Evolutionary conservation across 1,140 invertebrate genomes (phyloP).

Genomic region (Trichoplusia ni): DNA sequence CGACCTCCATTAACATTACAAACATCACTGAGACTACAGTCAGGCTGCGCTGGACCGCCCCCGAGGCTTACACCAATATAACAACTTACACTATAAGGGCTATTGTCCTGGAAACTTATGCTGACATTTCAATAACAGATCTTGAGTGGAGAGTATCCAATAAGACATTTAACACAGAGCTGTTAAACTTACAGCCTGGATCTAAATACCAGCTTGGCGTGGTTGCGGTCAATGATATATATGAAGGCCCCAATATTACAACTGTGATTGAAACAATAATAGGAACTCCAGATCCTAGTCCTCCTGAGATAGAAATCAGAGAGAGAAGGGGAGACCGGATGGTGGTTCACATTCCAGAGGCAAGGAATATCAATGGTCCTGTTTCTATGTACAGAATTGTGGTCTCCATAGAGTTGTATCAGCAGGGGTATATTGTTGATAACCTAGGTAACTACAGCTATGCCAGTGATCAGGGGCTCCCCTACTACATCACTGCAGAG

Average conservation of each 20-base stretch:
- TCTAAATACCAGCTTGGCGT: slow-evolving; percentile 88
- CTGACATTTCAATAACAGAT: slow-evolving; percentile 58
- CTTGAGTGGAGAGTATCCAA: slow-evolving; percentile 80
- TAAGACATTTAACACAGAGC: slow-evolving; percentile 72
- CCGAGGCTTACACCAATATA: slow-evolving; percentile 69
- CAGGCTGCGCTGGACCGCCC: slow-evolving; percentile 74
- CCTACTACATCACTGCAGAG: slow-evolving; percentile 92
- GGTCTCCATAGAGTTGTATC: slow-evolving; percentile 85
- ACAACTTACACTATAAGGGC: slow-evolving; percentile 78
- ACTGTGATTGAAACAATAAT: slow-evolving; percentile 85
- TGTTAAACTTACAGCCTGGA: slow-evolving; percentile 86
- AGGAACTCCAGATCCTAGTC: slow-evolving; percentile 85
- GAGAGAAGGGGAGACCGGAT: slow-evolving; percentile 82
- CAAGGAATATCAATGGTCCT: slow-evolving; percentile 88
- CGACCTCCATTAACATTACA: slow-evolving; percentile 69
- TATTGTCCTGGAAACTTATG: slow-evolving; percentile 75
- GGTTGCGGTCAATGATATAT: slow-evolving; percentile 83
- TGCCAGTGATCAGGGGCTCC: slow-evolving; percentile 83
- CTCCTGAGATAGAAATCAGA: slow-evolving; percentile 84
- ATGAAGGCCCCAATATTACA: slow-evolving; percentile 82
- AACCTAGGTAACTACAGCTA: slow-evolving; percentile 82
- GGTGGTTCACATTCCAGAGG: slow-evolving; percentile 83
- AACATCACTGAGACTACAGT: slow-evolving; percentile 81
- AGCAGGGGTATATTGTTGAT: slow-evolving; percentile 83
- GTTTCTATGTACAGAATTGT: slow-evolving; percentile 87